phyloP scores from a whole-genome alignment of 2,888 invertebrate genomes.

The Brachycybe producta region DNA sequence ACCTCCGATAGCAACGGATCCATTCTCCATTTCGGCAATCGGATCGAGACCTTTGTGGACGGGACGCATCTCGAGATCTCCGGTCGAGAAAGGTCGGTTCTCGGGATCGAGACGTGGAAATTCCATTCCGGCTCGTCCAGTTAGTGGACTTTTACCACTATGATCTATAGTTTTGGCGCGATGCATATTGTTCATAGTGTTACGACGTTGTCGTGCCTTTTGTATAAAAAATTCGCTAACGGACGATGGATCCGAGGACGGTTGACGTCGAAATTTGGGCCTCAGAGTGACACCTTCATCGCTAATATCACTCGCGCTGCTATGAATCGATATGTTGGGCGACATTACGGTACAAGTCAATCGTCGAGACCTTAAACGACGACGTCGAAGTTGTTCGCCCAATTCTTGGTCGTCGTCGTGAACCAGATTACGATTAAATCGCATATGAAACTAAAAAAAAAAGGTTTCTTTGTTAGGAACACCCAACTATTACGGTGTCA shows the following conservation, averaged over 20 bases:
- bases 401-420: conserved; percentile 27
- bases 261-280: conserved; percentile 10
- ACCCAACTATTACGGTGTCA: not conserved
- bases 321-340: conserved; percentile 17
- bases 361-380: conserved; percentile 25
- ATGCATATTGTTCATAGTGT: conserved; percentile 4
- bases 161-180: conserved; percentile 14
- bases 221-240: conserved; percentile 4
- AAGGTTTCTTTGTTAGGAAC: no score
- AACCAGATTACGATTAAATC: conserved; percentile 28
- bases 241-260: not conserved
- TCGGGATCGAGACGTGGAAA: conserved; percentile 15
- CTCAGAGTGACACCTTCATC: conserved; percentile 13
- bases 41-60: conserved; percentile 13
- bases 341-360: conserved; percentile 25
- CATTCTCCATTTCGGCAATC: conserved; percentile 19
- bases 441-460: conserved; percentile 25
- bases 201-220: conserved; percentile 10
- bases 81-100: conserved; percentile 17
- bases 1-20: not conserved
- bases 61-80: conserved; percentile 17
- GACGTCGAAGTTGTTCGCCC: conserved; percentile 24
- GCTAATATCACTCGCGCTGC: conserved; percentile 18
- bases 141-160: not conserved
- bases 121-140: not conserved